Evolutionary conservation across 2,797 vertebrate genomes (phyloP), one percentile per base, ranked within the genome.

Genomic region (Syngnathus rostellatus): DNA sequence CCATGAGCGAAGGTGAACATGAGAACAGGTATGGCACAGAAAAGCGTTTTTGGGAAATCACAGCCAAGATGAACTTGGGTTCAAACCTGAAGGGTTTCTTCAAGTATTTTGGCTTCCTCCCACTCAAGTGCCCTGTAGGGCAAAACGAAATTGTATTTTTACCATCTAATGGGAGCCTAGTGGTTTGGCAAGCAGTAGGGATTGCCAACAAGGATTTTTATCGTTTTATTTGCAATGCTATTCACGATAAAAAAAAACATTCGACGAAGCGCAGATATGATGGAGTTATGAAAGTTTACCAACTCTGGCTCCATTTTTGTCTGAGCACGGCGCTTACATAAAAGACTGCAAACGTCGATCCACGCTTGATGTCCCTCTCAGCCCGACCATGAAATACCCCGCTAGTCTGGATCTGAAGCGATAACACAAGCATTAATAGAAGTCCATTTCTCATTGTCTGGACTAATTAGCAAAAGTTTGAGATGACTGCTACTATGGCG

Each of bases 331-430:
- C 53, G 62, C 54, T 77, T 41, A 40, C 74, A 75, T 73, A 82
- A 81, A 81, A 67, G 70, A 69, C 72, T 68, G 68, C 31, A 39
- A 51, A 63, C 63, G 74, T 78, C 72, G 75, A 41, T 88, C 90
- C 90, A 92, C 88, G 90, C 90, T 92, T 92, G 84, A 87, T 83
- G 89, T 85, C 88, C 88, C 86, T 80, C 72, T 79, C 87, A 90
- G 88, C 83, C 75, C 90, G 88, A 84, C 91, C 91, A 90, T 86
- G 77, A 84, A 89, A 86, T 82, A 74, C 78, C 68, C 60, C 72
- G 77, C 66, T 80, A 79, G 84, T 79, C 85, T 85, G 85, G 83
- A 88, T 87, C 77, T 77, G 48, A 71, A 71, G 50, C 54, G 84
- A 87, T 88, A 85, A 81, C 72, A 74, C 71, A 74, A 71, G 85